Evolutionary conservation across 1,140 invertebrate genomes (phyloP), one percentile per base, ranked within the genome.

Genomic region (Temnothorax curvispinosus): DNA sequence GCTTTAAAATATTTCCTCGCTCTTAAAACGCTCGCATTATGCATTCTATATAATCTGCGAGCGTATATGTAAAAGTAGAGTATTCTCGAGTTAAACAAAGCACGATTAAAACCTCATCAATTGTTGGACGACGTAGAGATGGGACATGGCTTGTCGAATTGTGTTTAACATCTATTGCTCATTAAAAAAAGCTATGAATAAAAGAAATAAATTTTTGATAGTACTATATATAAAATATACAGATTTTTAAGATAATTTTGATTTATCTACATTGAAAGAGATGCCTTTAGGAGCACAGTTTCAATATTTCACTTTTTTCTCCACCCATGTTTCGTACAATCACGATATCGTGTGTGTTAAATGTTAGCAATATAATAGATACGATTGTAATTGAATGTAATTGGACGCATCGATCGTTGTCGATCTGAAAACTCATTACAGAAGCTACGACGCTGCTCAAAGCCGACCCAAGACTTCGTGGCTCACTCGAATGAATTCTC

Each of bases 1-100:
- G 75, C 84, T 87, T 38, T 71, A 75, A 87, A 80, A 89, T 88
- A 91, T 89, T 88, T 90, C 65, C 85, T 67, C 71, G 89, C 86
- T 91, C 81, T 89, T 88, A 92, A 93, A 91, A 87, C 85, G 74
- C 52, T 89, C 75, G 76, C 80, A 92, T 93, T 92, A 93, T 92
- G 85, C 64, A 60, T 77, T 41, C 84, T 71, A 71, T 85, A 82
- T 91, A 92, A 92, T 89, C 60, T 76, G 76, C 64, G 32, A 27
- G 21, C 86, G 2, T 41, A 80, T 47, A 82, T 44, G 88, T 56
- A 84, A 87, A 76, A 67, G 27, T 54, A 44, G 9, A 76, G 15
- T 71, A 69, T 54, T 52, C 44, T 87, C 81, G 69, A 91, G 90
- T 88, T 88, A 86, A 90, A 93, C 82, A 77, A 56, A 81, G 35